Evolutionary conservation across 2,888 invertebrate species (phyloP).

Genomic region (Heteromyza rotundicornis): DNA sequence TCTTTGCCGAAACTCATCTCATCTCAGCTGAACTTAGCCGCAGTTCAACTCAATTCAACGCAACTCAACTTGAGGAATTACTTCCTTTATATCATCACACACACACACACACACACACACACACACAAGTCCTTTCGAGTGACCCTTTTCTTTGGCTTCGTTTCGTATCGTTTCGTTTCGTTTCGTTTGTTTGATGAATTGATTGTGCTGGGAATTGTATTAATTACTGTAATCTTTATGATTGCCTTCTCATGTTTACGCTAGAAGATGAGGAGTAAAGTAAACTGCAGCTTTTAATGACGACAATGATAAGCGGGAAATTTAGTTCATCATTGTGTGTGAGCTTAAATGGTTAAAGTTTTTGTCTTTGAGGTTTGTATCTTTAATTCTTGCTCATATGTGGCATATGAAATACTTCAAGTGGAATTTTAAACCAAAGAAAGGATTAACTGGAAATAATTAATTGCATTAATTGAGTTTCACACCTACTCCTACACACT

Average conservation of each 20-base stretch:
- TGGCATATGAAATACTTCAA: no score
- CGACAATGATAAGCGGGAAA: not conserved
- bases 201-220: conserved; percentile 39
- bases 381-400: no score
- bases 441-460: no score
- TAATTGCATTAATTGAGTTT: no score
- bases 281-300: not conserved
- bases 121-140: not conserved
- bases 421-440: no score
- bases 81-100: conserved; percentile 7
- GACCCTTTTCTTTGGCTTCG: conserved; percentile 10
- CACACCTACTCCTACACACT: no score
- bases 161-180: conserved; percentile 15
- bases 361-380: no score
- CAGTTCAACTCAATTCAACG: not conserved
- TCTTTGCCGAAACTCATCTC: not conserved
- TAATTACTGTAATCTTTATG: conserved; percentile 37
- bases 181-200: conserved; percentile 29
- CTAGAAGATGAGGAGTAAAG: not conserved
- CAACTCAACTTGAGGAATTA: not conserved
- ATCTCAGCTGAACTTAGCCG: not conserved
- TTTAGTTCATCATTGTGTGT: not conserved
- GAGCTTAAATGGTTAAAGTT: no score
- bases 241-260: conserved; percentile 9
- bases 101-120: no score